Evolutionary conservation across 30 jellyfish, hydroid and myxozoan species (phyloP).

Genomic region (Haliclystus octoradiatus): DNA sequence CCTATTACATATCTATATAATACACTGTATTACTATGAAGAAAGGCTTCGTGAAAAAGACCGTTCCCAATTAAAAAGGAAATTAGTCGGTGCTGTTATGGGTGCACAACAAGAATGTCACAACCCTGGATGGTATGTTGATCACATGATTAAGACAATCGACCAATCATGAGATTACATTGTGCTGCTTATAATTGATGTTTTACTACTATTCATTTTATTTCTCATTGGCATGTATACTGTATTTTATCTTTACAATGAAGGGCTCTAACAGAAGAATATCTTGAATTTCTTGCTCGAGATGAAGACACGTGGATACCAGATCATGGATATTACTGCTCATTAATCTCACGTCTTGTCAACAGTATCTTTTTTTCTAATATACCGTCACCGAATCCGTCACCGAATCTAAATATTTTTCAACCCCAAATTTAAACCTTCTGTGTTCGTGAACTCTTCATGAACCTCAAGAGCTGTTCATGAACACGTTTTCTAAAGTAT

Average conservation of each 20-base stretch:
- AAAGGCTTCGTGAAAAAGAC: slow-evolving; percentile 40
- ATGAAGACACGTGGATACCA: slow-evolving; percentile 73
- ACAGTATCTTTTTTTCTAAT: slow-evolving; percentile 61
- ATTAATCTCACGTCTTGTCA: slow-evolving; percentile 64
- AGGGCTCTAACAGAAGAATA: slow-evolving; percentile 69
- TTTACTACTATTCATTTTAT: no score
- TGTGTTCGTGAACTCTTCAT: no score
- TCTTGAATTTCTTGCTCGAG: slow-evolving; percentile 32
- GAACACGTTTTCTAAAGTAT: no score
- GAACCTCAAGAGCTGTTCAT: no score
- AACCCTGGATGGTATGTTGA: slow-evolving; percentile 65
- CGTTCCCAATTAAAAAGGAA: slow-evolving; percentile 48
- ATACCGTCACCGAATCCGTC: no score
- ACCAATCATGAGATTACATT: no score
- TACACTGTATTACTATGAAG: slow-evolving; percentile 68
- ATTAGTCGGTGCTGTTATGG: slow-evolving; percentile 54
- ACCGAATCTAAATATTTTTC: no score
- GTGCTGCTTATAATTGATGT: no score
- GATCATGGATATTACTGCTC: slow-evolving; percentile 46
- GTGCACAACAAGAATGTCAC: slow-evolving; percentile 59
- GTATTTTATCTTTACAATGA: background rate
- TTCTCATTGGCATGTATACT: background rate
- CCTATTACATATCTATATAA: slow-evolving; percentile 71
- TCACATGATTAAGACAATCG: background rate
- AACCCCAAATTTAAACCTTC: no score